Evolutionary conservation across 2,797 vertebrate species (phyloP), one percentile per base, ranked within the genome.

Genomic region (Oophaga sylvatica): DNA sequence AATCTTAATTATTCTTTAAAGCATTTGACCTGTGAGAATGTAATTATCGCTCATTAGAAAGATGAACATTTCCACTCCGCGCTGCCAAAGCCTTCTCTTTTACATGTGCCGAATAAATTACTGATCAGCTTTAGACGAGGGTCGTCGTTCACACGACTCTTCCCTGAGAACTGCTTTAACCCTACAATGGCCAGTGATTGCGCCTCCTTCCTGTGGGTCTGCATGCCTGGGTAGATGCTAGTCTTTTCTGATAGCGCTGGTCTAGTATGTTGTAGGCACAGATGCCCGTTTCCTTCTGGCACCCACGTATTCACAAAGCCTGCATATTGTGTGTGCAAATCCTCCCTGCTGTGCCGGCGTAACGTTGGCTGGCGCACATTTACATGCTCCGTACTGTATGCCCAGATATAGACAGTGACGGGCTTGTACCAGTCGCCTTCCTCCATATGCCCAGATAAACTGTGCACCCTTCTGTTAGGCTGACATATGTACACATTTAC

Each of bases 361-460:
- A 77, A 35, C 3, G 19, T 89, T 88, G 84, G 84, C 71, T 19
- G n/a, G 1, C 4, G 16, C 16, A 84, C 68, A 63, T 41, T 63
- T 68, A 8, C 63, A 60, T 83, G 35, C 84, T 70, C 19, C 70
- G 26, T 85, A 89, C 53, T 81, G 68, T 67, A 85, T 86, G 73
- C 80, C 78, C 88, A 79, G 80, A 86, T 86, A 89, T 83, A 86
- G 80, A 86, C 77, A 22, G 48, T 35, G 20, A 48, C 83, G 86
- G 88, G 80, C 88, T 67, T 63, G 56, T 26, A 48, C 56, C 35
- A 35, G 41, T 71, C 45, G 13, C 19, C 81, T 78, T n/a, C 73
- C n/a, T 60, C 63, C 81, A 87, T 87, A 87, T 87, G 87, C 81
- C 48, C 48, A 62, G 87, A 80, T 88, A 73, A 80, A 88, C 76